These are phyloP conservation scores for Heliocidaris erythrogramma DNA, from an alignment of 35 echinoderm and acorn worm species.

Conservation along the genomic window DNA sequence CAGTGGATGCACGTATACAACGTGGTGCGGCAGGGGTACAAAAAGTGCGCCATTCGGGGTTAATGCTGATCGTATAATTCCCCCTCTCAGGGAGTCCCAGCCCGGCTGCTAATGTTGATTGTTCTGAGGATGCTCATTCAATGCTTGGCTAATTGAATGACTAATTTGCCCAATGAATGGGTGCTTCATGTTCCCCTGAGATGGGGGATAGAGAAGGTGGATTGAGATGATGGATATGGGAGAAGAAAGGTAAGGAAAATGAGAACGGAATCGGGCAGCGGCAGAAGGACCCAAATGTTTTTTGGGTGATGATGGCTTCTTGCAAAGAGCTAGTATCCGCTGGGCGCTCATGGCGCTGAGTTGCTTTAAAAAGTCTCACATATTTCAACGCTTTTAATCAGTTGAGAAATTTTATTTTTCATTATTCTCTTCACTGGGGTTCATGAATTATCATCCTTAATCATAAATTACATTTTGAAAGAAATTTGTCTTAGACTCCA, in stretches of 20 bases:
- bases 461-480: too few relatives aligned
- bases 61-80: neutral
- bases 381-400: too few relatives aligned
- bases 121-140: neutral
- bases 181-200: neutral
- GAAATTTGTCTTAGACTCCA: too few relatives aligned
- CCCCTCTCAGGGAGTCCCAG: neutral
- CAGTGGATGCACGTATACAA: neutral
- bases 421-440: too few relatives aligned
- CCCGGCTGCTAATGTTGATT: constrained; percentile 1
- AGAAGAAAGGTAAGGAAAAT: neutral
- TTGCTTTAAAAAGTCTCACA: too few relatives aligned
- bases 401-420: too few relatives aligned
- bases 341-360: too few relatives aligned
- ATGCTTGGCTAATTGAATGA: constrained; percentile 42
- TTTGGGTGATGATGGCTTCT: neutral
- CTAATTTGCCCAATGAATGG: constrained; percentile 28
- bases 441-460: too few relatives aligned
- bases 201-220: neutral
- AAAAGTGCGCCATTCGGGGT: neutral
- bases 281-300: neutral
- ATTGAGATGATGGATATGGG: neutral
- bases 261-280: neutral
- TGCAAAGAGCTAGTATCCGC: too few relatives aligned
- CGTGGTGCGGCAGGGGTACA: neutral